Conservation (phyloP, 2,113 vertebrate species). For the Channa maculata region DNA sequence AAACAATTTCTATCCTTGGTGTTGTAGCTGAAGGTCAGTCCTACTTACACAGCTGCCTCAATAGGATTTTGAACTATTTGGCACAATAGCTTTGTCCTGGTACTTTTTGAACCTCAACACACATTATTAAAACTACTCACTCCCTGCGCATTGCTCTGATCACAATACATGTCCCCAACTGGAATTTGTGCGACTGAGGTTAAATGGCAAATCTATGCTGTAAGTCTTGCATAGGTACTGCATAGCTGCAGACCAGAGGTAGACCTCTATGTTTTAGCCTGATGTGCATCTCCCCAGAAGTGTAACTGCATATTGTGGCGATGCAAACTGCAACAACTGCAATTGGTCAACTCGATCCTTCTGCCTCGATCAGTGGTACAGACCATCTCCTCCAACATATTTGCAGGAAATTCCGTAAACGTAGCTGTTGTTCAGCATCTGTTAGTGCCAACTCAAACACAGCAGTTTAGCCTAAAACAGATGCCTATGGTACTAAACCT, state of each 20-base stretch:
- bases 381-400: too few relatives aligned
- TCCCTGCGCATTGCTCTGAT: background rate
- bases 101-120: slow-evolving; percentile 24
- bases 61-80: slow-evolving; percentile 15
- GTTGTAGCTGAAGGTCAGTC: slow-evolving; percentile 22
- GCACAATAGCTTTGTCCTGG: slow-evolving; percentile 1
- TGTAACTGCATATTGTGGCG: too few relatives aligned
- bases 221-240: too few relatives aligned
- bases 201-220: slow-evolving; percentile 36
- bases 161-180: background rate
- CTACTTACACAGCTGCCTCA: slow-evolving; percentile 11
- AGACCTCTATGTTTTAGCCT: too few relatives aligned
- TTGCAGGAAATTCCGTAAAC: too few relatives aligned
- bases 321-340: too few relatives aligned
- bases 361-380: too few relatives aligned
- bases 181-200: slow-evolving; percentile 36
- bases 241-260: too few relatives aligned
- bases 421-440: too few relatives aligned
- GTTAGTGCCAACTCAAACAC: background rate
- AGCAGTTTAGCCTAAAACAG: slow-evolving; percentile 31
- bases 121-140: slow-evolving; percentile 9
- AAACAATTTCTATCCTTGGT: slow-evolving; percentile 1
- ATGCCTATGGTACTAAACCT: slow-evolving; percentile 14
- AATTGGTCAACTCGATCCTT: too few relatives aligned
- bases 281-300: too few relatives aligned